These are phyloP conservation scores for Muschampia plurimacula DNA, from an alignment of 2,888 invertebrate genomes.

Conservation along the genomic window DNA sequence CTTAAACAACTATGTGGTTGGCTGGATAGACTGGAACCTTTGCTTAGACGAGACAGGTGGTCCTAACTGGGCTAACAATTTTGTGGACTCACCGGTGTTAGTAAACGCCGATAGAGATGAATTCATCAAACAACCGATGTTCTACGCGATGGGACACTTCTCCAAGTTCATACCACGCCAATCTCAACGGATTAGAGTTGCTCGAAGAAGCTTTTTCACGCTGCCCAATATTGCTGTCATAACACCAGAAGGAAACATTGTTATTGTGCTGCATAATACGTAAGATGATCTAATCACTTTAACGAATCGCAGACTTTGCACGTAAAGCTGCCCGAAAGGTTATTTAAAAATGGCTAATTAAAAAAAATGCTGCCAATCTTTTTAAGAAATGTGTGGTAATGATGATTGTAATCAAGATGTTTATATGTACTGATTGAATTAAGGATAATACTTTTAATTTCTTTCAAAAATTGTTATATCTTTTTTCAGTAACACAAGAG, in stretches of 20 bases:
- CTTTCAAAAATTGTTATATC: not conserved
- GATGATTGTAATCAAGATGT: too few species aligned
- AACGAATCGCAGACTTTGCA: too few species aligned
- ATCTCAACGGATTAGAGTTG: conserved; percentile 69
- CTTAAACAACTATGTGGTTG: conserved; percentile 89
- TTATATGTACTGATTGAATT: too few species aligned
- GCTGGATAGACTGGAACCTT: conserved; percentile 97
- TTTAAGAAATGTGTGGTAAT: too few species aligned
- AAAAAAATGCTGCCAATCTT: too few species aligned
- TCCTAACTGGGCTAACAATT: conserved; percentile 91
- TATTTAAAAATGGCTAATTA: too few species aligned
- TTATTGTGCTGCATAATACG: conserved; percentile 70
- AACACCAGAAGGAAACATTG: conserved; percentile 63
- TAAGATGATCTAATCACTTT: conserved; percentile 48
- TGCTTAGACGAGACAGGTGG: conserved; percentile 91
- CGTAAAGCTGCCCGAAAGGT: too few species aligned
- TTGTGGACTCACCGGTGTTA: conserved; percentile 91
- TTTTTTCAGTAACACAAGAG: conserved; percentile 54
- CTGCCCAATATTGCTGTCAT: conserved; percentile 57
- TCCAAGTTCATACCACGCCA: conserved; percentile 88
- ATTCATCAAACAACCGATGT: conserved; percentile 96
- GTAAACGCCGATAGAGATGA: conserved; percentile 79
- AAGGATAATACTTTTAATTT: too few species aligned
- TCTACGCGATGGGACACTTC: conserved; percentile 93
- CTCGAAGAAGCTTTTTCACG: conserved; percentile 44